Percentiles rank a stretch among this genome's conserved stretches.
Conservation (phyloP, 2,888 invertebrate genomes). For the Lacanobia oleracea region DNA sequence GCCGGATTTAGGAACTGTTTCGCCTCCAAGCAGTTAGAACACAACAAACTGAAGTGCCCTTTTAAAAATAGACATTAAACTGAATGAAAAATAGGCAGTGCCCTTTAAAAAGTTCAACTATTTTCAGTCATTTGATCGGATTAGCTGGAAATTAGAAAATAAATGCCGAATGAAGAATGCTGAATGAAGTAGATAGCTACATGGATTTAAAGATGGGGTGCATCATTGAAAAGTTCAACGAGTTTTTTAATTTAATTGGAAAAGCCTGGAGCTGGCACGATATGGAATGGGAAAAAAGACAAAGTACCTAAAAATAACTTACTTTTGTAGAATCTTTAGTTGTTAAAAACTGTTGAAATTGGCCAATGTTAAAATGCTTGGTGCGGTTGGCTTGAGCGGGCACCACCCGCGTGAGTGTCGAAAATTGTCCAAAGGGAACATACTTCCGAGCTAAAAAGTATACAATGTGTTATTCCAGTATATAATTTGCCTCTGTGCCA, state of each 20-base stretch:
- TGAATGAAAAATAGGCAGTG: background rate
- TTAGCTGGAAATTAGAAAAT: background rate
- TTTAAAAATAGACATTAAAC: no score
- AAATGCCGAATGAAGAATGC: background rate
- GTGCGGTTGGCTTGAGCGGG: no score
- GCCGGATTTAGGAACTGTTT: background rate
- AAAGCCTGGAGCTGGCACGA: background rate
- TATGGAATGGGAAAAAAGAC: background rate
- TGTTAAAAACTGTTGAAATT: background rate
- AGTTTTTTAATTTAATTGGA: background rate
- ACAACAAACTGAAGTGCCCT: no score
- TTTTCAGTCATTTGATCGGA: background rate
- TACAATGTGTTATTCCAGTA: background rate
- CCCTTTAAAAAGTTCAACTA: background rate
- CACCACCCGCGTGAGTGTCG: no score
- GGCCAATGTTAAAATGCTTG: no score
- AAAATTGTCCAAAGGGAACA: no score
- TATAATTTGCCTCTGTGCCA: no score
- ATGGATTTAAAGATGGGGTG: background rate
- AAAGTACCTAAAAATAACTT: background rate
- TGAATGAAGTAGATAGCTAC: background rate
- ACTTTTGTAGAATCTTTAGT: background rate
- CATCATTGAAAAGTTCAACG: background rate
- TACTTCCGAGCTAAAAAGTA: no score
- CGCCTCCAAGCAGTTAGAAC: background rate